Evolutionary conservation across 2,113 vertebrate species (phyloP).

Genomic region (Chloroceryle aenea): DNA sequence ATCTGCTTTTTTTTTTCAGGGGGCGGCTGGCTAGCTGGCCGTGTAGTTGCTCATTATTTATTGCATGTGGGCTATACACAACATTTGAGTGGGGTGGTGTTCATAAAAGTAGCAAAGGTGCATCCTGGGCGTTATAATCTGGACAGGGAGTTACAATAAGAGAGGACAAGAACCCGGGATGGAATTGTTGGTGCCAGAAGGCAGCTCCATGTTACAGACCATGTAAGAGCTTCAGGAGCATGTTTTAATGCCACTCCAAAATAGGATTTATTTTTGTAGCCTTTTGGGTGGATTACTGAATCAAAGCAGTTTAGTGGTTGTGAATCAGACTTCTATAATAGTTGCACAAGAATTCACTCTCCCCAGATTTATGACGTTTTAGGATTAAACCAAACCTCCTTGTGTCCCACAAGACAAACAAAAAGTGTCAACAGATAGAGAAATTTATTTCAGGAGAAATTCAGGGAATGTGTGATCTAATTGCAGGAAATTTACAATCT

Average conservation of each 20-base stretch:
- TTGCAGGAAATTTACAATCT: not conserved
- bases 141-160: not conserved
- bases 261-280: not conserved
- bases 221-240: not conserved
- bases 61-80: not conserved
- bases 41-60: not conserved
- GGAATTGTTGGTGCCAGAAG: not conserved
- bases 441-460: not conserved
- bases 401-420: not conserved
- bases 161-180: not conserved
- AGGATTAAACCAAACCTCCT: not conserved
- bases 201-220: not conserved
- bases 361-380: not conserved
- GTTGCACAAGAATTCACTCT: not conserved
- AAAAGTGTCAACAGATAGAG: not conserved
- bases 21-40: not conserved
- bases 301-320: not conserved
- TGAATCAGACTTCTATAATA: not conserved
- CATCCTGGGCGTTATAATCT: not conserved
- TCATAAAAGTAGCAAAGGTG: not conserved
- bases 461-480: not conserved
- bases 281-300: not conserved
- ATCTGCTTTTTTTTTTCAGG: not conserved
- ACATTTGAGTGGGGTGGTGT: not conserved
- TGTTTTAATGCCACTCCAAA: not conserved